A percentile compares a stretch with the other conserved stretches of the same genome.
phyloP scores from a whole-genome alignment of 2,888 invertebrate species.

The Melitaea athalia region DNA sequence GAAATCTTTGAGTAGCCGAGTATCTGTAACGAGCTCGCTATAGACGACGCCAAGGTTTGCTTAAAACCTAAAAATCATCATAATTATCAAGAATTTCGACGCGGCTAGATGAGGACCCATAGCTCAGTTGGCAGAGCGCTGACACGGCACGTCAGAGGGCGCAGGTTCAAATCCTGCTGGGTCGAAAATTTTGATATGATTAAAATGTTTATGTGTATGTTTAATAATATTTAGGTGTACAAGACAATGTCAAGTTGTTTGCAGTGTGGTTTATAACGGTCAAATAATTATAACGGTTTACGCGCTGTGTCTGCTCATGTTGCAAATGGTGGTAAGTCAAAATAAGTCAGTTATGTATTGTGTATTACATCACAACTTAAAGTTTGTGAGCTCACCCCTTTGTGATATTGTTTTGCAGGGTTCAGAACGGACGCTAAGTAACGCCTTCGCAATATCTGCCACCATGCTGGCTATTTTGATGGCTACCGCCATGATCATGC shows the following conservation, averaged over 20 bases:
- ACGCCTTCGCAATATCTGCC: neutral
- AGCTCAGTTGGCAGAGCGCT: too few relatives aligned
- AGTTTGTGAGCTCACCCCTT: neutral
- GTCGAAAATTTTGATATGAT: too few relatives aligned
- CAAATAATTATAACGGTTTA: slow-evolving; percentile 48
- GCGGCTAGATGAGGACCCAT: too few relatives aligned
- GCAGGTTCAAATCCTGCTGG: too few relatives aligned
- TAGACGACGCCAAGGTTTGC: too few relatives aligned
- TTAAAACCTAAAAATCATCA: too few relatives aligned
- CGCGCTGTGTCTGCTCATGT: slow-evolving; percentile 40
- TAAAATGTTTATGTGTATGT: too few relatives aligned
- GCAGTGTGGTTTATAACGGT: slow-evolving; percentile 49
- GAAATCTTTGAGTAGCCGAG: too few relatives aligned
- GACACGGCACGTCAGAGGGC: too few relatives aligned
- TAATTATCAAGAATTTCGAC: too few relatives aligned
- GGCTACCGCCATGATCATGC: neutral
- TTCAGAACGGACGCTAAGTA: neutral
- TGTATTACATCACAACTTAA: neutral
- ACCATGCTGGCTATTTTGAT: neutral
- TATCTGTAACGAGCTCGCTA: too few relatives aligned
- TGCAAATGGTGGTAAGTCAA: slow-evolving; percentile 42
- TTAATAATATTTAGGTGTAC: slow-evolving; percentile 49
- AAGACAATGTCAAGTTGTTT: slow-evolving; percentile 45
- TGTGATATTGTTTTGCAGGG: neutral
- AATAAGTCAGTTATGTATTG: neutral